A percentile compares a stretch with the other conserved stretches of the same genome.
These are phyloP conservation scores for Lepidurus apus DNA, from an alignment of 1,140 invertebrate genomes.

Conservation along the genomic window DNA sequence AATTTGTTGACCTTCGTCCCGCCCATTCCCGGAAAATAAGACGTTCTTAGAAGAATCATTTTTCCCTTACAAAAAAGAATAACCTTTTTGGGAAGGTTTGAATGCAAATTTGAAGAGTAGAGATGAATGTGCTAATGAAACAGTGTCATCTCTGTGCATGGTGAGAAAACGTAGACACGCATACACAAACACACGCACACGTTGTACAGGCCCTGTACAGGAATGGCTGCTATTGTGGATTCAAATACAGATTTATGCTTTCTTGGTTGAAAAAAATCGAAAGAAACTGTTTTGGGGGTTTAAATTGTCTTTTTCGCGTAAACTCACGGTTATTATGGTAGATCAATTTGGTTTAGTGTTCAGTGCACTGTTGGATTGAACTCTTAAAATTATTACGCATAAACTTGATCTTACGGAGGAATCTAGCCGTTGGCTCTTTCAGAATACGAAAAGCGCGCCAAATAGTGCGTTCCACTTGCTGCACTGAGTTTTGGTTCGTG, in stretches of 20 bases:
- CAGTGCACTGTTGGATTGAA: background rate
- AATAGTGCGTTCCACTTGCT: too few species aligned
- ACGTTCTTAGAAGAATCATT: background rate
- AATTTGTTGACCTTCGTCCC: background rate
- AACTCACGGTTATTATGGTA: too few species aligned
- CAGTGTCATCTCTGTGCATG: background rate
- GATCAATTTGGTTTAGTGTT: background rate
- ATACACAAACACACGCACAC: background rate
- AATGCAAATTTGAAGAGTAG: constrained; percentile 4
- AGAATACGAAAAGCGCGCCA: too few species aligned
- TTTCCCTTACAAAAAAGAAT: background rate
- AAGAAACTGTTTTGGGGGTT: too few species aligned
- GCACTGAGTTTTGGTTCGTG: too few species aligned
- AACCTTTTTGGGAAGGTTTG: background rate
- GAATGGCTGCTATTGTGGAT: constrained; percentile 17
- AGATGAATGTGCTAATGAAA: background rate
- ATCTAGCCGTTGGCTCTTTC: too few species aligned
- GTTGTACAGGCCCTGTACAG: constrained; percentile 13
- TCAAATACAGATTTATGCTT: constrained; percentile 16
- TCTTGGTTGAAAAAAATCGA: background rate
- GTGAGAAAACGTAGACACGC: background rate
- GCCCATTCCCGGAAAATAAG: background rate
- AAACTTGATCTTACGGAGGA: too few species aligned
- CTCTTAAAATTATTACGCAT: too few species aligned
- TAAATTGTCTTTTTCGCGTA: too few species aligned